Conservation (phyloP, 1,140 invertebrate genomes). For the Orchestia grillus region DNA sequence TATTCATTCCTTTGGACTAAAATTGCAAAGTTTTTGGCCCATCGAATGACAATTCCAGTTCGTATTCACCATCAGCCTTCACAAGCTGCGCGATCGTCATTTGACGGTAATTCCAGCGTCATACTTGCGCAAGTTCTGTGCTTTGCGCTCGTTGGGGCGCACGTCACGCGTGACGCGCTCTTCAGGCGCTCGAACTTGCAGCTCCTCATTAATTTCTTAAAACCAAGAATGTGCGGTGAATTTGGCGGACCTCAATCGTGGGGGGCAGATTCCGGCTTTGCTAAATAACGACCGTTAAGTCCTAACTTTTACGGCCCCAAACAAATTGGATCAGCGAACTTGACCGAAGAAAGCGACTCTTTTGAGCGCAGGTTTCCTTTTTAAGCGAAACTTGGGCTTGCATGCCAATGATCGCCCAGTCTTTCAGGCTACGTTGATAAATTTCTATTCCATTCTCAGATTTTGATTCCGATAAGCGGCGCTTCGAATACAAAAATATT, state of each 20-base stretch:
- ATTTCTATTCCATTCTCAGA: neutral
- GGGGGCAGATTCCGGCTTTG: neutral
- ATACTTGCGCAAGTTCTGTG: too few relatives aligned
- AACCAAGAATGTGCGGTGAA: neutral
- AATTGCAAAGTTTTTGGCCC: too few relatives aligned
- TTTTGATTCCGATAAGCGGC: neutral
- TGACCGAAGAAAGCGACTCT: conserved; percentile 16
- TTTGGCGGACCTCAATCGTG: neutral
- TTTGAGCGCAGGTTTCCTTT: neutral
- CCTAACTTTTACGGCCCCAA: conserved; percentile 30
- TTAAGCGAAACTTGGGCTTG: neutral
- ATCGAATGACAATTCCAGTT: too few relatives aligned
- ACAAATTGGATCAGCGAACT: conserved; percentile 54
- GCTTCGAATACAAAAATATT: neutral
- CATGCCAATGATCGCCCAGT: neutral
- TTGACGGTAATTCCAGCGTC: too few relatives aligned
- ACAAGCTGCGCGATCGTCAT: too few relatives aligned
- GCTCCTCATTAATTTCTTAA: neutral
- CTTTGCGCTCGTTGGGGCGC: neutral
- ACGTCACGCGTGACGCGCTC: neutral
- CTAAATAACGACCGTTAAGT: conserved; percentile 42
- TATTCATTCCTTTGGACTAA: too few relatives aligned
- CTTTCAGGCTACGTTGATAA: neutral
- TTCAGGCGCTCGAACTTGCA: neutral
- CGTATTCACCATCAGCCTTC: too few relatives aligned